These are phyloP conservation scores for Tetropium fuscum DNA, from an alignment of 2,888 invertebrate genomes.

Conservation along the genomic window DNA sequence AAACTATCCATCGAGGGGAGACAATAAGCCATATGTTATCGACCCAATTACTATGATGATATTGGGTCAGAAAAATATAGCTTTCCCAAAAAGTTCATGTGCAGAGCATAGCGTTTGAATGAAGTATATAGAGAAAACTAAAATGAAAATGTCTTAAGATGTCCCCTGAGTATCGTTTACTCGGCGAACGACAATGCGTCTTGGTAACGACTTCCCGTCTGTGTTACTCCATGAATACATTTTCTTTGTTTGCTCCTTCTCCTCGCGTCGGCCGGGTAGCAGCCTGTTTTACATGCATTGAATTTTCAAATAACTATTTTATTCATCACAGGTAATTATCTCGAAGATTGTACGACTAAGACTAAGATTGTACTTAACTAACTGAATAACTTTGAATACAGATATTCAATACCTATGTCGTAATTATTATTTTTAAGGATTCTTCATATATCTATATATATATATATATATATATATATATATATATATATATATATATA, in stretches of 20 bases:
- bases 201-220: slow-evolving; percentile 63
- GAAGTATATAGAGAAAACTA: slow-evolving; percentile 60
- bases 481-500: no score
- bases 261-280: slow-evolving; percentile 40
- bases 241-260: slow-evolving; percentile 62
- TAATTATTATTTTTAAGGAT: no score
- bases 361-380: no score
- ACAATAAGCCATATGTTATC: slow-evolving; percentile 19
- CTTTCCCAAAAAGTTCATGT: slow-evolving; percentile 42
- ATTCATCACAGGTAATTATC: slow-evolving; percentile 31
- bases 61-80: slow-evolving; percentile 26
- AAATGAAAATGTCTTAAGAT: slow-evolving; percentile 65
- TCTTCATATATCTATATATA: no score
- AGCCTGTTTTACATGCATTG: slow-evolving; percentile 66
- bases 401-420: no score
- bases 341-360: no score
- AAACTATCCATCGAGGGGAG: neutral
- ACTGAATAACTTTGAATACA: no score
- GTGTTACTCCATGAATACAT: slow-evolving; percentile 60
- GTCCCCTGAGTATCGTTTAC: slow-evolving; percentile 62
- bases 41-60: slow-evolving; percentile 25
- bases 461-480: no score
- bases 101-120: slow-evolving; percentile 52
- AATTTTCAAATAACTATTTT: slow-evolving; percentile 58
- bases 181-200: slow-evolving; percentile 67